Evolutionary conservation across 2,888 invertebrate species (phyloP).

Genomic region (Chaetoderma sp.): DNA sequence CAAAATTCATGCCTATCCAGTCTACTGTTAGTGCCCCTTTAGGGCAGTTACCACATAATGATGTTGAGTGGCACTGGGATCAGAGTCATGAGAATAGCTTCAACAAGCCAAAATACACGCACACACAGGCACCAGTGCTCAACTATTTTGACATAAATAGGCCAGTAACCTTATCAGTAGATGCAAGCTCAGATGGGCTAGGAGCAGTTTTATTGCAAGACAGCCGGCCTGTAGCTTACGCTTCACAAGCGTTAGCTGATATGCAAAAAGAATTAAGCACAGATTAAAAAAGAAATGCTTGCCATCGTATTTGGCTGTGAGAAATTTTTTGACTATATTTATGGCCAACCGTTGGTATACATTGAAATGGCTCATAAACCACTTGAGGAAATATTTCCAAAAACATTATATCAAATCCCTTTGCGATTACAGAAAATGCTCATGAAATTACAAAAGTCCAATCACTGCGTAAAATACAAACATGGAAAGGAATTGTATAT

Average conservation of each 20-base stretch:
- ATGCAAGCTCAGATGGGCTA: slow-evolving; percentile 31
- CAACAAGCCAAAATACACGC: slow-evolving; percentile 19
- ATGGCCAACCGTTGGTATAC: slow-evolving; percentile 19
- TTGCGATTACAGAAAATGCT: slow-evolving; percentile 31
- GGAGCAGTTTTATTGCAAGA: slow-evolving; percentile 33
- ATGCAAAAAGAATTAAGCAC: slow-evolving; percentile 34
- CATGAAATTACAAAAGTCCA: slow-evolving; percentile 24
- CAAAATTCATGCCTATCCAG: slow-evolving; percentile 35
- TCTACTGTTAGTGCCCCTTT: slow-evolving; percentile 33
- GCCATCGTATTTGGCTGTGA: slow-evolving; percentile 30
- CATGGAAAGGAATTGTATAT: slow-evolving; percentile 37
- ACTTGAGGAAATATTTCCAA: slow-evolving; percentile 26
- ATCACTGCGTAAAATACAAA: slow-evolving; percentile 18
- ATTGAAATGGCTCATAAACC: slow-evolving; percentile 39
- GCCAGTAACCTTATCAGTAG: slow-evolving; percentile 13
- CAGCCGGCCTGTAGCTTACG: slow-evolving; percentile 32
- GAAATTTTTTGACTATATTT: slow-evolving; percentile 32
- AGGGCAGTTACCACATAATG: slow-evolving; percentile 24
- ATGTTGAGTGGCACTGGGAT: slow-evolving; percentile 17
- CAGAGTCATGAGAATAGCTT: slow-evolving; percentile 12
- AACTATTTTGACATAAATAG: slow-evolving; percentile 25
- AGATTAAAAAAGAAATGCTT: slow-evolving; percentile 37
- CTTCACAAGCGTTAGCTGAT: slow-evolving; percentile 32
- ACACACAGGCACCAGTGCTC: slow-evolving; percentile 32
- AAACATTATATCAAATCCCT: slow-evolving; percentile 8